phyloP scores from a whole-genome alignment of 2,113 vertebrate species.

The Thermophis baileyi region DNA sequence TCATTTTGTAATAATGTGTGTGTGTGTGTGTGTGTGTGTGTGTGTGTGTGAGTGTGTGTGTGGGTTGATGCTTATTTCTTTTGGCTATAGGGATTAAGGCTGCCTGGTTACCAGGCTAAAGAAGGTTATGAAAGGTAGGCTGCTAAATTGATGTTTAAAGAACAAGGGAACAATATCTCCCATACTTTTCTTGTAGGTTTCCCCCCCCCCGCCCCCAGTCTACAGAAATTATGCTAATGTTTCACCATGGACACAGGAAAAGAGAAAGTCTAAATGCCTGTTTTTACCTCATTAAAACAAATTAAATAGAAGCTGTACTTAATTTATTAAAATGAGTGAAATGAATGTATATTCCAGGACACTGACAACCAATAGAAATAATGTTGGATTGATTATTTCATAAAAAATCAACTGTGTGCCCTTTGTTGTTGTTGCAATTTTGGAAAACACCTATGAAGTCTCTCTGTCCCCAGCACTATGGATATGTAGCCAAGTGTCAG shows the following conservation, averaged over 20 bases:
- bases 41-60: not conserved
- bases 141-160: not conserved
- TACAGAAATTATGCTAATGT: not conserved
- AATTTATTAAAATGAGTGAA: not conserved
- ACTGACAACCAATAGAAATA: not conserved
- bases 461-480: not conserved
- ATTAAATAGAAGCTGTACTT: not conserved
- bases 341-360: not conserved
- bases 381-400: not conserved
- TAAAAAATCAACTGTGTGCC: not conserved
- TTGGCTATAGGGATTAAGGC: not conserved
- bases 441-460: not conserved
- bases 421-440: not conserved
- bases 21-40: conserved; percentile 14
- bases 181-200: not conserved
- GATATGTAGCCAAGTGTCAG: not conserved
- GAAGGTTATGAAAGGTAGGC: not conserved
- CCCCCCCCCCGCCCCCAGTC: not conserved
- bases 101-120: conserved; percentile 3
- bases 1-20: not conserved
- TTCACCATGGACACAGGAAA: not conserved
- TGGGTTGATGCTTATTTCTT: conserved; percentile 10
- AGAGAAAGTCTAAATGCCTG: conserved; percentile 2
- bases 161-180: not conserved
- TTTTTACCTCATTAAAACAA: not conserved